A percentile compares a stretch with the other conserved stretches of the same genome.
phyloP scores from a whole-genome alignment of 2,113 vertebrate genomes.

The Pelecanoides urinatrix region DNA sequence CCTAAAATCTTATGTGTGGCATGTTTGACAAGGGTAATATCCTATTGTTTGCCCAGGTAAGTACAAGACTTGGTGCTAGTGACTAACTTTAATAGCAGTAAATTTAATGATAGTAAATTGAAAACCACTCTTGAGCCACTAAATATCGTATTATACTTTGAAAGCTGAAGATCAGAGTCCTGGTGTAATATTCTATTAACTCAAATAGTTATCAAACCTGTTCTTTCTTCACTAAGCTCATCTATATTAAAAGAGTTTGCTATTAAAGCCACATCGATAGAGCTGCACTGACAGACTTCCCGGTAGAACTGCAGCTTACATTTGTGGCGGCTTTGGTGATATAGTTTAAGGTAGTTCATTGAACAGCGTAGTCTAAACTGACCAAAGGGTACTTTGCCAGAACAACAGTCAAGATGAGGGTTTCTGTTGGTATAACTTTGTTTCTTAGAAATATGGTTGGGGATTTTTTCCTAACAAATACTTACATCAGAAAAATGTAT shows the following conservation, averaged over 20 bases:
- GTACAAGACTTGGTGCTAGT: not conserved
- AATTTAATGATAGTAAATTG: not conserved
- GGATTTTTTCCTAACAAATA: not conserved
- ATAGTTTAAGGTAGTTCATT: not conserved
- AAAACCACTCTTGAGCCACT: not conserved
- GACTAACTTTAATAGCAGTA: not conserved
- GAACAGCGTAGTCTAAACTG: not conserved
- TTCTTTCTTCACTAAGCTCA: not conserved
- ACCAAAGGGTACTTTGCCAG: not conserved
- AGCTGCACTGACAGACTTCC: not conserved
- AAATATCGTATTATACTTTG: not conserved
- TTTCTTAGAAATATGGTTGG: not conserved
- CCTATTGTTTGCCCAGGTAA: not conserved
- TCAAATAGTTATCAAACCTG: not conserved
- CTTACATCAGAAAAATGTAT: not conserved
- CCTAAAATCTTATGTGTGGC: not conserved
- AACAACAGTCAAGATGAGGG: not conserved
- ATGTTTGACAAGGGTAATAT: not conserved
- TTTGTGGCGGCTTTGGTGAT: not conserved
- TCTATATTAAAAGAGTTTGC: not conserved
- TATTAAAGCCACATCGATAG: rapidly evolving
- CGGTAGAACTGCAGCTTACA: not conserved
- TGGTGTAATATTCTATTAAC: not conserved
- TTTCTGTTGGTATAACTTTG: not conserved
- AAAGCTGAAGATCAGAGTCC: not conserved